Conservation (phyloP, 2,888 invertebrate genomes). For the Caenorhabditis sinica region DNA sequence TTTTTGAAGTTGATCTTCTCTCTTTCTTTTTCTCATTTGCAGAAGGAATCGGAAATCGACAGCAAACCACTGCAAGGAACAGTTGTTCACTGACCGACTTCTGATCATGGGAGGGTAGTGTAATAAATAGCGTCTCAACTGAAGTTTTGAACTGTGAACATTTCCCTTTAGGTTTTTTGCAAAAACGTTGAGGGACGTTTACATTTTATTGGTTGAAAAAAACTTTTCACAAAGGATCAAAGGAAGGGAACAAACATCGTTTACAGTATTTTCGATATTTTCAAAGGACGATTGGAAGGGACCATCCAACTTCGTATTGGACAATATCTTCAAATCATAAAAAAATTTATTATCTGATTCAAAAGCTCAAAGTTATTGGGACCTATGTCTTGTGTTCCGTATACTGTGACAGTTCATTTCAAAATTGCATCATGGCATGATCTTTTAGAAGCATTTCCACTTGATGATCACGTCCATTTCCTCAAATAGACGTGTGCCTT, state of each 20-base stretch:
- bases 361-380: too few species aligned
- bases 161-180: background rate
- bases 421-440: slow-evolving; percentile 2
- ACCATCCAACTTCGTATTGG: too few species aligned
- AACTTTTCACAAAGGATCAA: too few species aligned
- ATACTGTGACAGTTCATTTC: too few species aligned
- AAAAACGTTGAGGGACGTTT: background rate
- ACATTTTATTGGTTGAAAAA: too few species aligned
- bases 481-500: background rate
- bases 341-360: too few species aligned
- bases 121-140: background rate
- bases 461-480: background rate
- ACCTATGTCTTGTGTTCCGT: too few species aligned
- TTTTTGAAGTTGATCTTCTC: slow-evolving; percentile 3
- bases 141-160: slow-evolving; percentile 13
- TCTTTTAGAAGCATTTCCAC: background rate
- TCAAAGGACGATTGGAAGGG: too few species aligned
- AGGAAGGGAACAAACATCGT: too few species aligned
- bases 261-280: too few species aligned
- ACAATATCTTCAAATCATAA: too few species aligned
- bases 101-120: background rate
- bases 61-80: background rate
- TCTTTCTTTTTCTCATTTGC: background rate
- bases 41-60: background rate
- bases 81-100: slow-evolving; percentile 41